These are phyloP conservation scores for Sphecodes monilicornis DNA, from an alignment of 2,888 invertebrate genomes.

Conservation along the genomic window DNA sequence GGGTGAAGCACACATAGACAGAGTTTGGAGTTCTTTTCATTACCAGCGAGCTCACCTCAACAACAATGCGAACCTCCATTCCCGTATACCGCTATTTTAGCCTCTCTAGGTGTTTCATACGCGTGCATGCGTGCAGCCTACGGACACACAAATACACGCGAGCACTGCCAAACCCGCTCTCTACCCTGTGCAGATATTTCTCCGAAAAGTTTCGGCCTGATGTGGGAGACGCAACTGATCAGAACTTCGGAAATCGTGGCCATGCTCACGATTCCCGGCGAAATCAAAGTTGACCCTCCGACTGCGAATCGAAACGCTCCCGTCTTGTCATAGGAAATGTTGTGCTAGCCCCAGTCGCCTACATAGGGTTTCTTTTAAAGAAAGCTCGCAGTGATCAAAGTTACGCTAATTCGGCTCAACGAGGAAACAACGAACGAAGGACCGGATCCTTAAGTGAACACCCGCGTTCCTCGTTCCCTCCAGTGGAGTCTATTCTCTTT, in stretches of 20 bases:
- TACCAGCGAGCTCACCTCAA: slow-evolving; percentile 74
- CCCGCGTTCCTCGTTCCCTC: slow-evolving; percentile 34
- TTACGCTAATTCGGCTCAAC: slow-evolving; percentile 13
- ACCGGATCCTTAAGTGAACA: slow-evolving; percentile 32
- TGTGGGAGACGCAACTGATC: slow-evolving; percentile 20
- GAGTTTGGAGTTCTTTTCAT: slow-evolving; percentile 80
- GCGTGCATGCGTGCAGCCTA: slow-evolving; percentile 14
- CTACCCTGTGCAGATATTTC: slow-evolving; percentile 14
- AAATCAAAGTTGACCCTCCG: background rate
- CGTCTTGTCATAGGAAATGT: background rate
- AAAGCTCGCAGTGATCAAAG: background rate
- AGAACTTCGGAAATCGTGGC: background rate
- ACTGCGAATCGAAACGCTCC: background rate
- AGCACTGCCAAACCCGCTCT: background rate
- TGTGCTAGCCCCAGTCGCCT: background rate
- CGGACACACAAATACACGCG: background rate
- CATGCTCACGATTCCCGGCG: background rate
- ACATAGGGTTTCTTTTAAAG: background rate
- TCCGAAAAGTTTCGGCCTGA: slow-evolving; percentile 29
- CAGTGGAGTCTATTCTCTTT: slow-evolving; percentile 69
- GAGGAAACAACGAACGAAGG: background rate
- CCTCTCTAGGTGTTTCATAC: slow-evolving; percentile 45
- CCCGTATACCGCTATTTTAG: slow-evolving; percentile 57
- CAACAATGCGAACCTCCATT: slow-evolving; percentile 69
- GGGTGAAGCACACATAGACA: slow-evolving; percentile 65